Evolutionary conservation across 2,797 vertebrate genomes (phyloP).

Genomic region (Clarias platycephalus): DNA sequence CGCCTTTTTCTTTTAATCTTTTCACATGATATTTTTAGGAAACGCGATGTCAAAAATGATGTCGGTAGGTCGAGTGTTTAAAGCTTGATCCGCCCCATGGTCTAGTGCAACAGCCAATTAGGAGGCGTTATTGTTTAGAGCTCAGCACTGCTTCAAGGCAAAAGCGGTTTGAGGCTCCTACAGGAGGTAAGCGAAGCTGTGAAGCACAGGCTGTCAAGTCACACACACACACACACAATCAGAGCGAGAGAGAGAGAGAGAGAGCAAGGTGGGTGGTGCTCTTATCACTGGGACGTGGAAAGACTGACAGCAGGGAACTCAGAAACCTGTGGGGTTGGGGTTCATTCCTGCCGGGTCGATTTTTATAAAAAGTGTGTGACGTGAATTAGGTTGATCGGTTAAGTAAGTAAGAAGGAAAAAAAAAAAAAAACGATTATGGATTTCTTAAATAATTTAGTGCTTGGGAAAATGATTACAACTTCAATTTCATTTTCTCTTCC

Average conservation of each 20-base stretch:
- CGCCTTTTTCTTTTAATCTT: background rate
- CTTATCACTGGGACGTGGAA: constrained; percentile 10
- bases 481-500: background rate
- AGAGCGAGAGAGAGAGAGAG: too few relatives aligned
- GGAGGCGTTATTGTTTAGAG: constrained; percentile 10
- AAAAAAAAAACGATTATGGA: background rate
- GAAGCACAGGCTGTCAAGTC: constrained; percentile 24
- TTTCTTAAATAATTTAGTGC: background rate
- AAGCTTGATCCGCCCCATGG: background rate
- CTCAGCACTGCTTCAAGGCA: constrained; percentile 8
- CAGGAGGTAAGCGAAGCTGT: constrained; percentile 28
- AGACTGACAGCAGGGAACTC: constrained; percentile 20
- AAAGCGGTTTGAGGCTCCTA: constrained; percentile 21
- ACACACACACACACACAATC: background rate
- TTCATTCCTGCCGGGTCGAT: background rate
- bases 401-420: background rate
- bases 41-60: background rate
- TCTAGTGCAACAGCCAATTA: background rate
- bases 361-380: constrained; percentile 9
- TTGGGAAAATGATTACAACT: background rate
- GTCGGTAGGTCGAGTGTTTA: background rate
- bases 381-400: background rate
- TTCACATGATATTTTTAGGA: background rate
- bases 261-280: background rate
- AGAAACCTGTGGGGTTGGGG: background rate